These are phyloP conservation scores for Campaea margaritaria DNA, from an alignment of 2,888 invertebrate genomes.

Conservation along the genomic window DNA sequence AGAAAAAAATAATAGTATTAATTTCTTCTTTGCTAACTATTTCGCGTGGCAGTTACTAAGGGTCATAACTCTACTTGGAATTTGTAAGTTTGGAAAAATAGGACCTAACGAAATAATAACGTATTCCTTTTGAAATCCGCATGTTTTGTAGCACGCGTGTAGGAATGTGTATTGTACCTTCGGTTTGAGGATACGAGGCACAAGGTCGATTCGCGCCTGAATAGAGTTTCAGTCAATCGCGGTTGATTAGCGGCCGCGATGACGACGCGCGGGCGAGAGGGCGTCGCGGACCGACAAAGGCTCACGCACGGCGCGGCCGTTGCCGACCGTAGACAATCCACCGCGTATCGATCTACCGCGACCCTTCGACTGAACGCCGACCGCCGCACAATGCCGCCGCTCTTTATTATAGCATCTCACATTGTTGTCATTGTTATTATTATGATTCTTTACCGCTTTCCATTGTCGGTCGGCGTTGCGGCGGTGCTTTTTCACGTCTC, in stretches of 20 bases:
- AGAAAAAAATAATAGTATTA: not conserved
- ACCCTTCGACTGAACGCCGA: conserved; percentile 83
- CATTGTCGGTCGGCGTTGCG: conserved; percentile 85
- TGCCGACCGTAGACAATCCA: conserved; percentile 75
- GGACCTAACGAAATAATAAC: conserved; percentile 11
- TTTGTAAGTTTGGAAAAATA: not conserved
- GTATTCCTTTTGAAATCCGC: conserved; percentile 21
- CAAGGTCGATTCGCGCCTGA: conserved; percentile 27
- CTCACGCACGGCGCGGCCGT: conserved; percentile 69
- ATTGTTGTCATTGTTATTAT: conserved; percentile 86
- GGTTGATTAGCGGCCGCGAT: conserved; percentile 67
- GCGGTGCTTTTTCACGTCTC: conserved; percentile 85
- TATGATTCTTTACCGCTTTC: conserved; percentile 86
- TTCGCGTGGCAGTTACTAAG: not conserved
- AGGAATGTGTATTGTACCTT: conserved; percentile 15
- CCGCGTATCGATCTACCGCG: conserved; percentile 82
- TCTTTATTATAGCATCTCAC: conserved; percentile 86
- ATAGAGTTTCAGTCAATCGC: conserved; percentile 45
- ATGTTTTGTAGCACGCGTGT: conserved; percentile 12
- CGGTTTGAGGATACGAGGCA: conserved; percentile 19
- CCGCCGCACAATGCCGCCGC: conserved; percentile 83
- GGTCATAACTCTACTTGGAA: not conserved
- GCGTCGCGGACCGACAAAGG: conserved; percentile 69
- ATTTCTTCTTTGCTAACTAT: not conserved
- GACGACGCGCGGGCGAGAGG: conserved; percentile 24